phyloP scores from a whole-genome alignment of 2,888 invertebrate genomes.

The Abrostola tripartita region DNA sequence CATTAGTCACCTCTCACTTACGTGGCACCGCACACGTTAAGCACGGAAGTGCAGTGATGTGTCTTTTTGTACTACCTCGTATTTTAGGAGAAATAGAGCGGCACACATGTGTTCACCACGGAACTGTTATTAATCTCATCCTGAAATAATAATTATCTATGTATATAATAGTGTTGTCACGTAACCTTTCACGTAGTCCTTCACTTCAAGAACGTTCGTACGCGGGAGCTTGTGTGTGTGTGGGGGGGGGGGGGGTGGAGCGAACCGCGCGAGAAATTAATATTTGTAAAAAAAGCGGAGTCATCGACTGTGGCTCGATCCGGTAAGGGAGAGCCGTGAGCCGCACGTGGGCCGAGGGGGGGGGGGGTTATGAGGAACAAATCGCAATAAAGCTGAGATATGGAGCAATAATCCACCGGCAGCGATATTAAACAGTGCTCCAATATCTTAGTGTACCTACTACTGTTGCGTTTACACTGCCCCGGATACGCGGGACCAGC shows the following conservation, averaged over 20 bases:
- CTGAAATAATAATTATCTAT: too few relatives aligned
- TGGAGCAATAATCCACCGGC: constrained; percentile 51
- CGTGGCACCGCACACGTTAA: constrained; percentile 10
- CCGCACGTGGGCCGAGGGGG: background rate
- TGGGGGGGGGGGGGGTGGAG: too few relatives aligned
- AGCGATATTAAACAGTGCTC: constrained; percentile 44
- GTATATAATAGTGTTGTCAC: too few relatives aligned
- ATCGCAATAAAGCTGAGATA: constrained; percentile 60
- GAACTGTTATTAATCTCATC: too few relatives aligned
- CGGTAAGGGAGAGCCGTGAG: background rate
- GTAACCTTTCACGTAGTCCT: too few relatives aligned
- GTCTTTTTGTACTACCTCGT: constrained; percentile 12
- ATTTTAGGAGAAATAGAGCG: constrained; percentile 18
- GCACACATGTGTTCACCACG: background rate
- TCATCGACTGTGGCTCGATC: constrained; percentile 7
- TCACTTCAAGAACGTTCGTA: too few relatives aligned
- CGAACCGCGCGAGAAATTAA: constrained; percentile 24
- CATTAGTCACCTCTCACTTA: constrained; percentile 27
- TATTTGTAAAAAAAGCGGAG: constrained; percentile 37
- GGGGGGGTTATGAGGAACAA: constrained; percentile 11
- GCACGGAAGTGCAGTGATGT: constrained; percentile 21
- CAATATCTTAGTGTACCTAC: constrained; percentile 22
- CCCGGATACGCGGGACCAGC: background rate
- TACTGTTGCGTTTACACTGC: constrained; percentile 3
- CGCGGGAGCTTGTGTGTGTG: too few relatives aligned